Conservation (phyloP, 2,888 invertebrate species). For the Morpho achilles region DNA sequence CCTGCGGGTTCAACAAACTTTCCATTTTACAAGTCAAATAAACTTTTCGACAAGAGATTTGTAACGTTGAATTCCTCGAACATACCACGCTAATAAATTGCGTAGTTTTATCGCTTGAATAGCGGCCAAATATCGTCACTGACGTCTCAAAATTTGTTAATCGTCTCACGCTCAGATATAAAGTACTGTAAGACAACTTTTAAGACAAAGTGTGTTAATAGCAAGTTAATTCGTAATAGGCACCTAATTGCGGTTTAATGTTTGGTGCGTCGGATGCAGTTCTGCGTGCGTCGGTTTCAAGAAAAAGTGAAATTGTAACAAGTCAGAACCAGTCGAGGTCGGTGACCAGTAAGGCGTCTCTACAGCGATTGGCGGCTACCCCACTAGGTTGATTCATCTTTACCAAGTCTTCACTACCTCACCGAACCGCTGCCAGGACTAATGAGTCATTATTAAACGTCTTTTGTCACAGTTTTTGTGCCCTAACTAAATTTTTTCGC, state of each 20-base stretch:
- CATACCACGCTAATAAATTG: constrained; percentile 35
- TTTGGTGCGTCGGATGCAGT: constrained; percentile 21
- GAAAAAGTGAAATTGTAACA: constrained; percentile 75
- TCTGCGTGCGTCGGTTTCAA: constrained; percentile 35
- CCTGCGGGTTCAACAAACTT: constrained; percentile 74
- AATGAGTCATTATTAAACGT: constrained; percentile 37
- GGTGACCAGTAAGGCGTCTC: constrained; percentile 59
- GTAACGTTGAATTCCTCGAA: constrained; percentile 44
- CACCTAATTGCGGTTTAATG: constrained; percentile 15
- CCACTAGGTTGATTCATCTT: constrained; percentile 63
- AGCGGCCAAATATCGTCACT: constrained; percentile 42
- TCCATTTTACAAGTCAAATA: constrained; percentile 62
- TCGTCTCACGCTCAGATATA: constrained; percentile 19
- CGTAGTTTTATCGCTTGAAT: constrained; percentile 44
- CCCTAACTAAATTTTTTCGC: background rate
- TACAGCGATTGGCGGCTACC: constrained; percentile 49
- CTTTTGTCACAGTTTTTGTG: constrained; percentile 28
- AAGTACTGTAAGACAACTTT: constrained; percentile 1
- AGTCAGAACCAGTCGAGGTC: constrained; percentile 74
- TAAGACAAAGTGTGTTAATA: background rate
- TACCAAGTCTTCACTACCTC: constrained; percentile 42
- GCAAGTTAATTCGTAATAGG: constrained; percentile 10
- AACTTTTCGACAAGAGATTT: constrained; percentile 52
- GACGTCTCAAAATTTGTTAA: constrained; percentile 18
- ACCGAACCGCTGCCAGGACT: constrained; percentile 34